Conservation (phyloP, 2,888 invertebrate species). For the Drosophila robusta region DNA sequence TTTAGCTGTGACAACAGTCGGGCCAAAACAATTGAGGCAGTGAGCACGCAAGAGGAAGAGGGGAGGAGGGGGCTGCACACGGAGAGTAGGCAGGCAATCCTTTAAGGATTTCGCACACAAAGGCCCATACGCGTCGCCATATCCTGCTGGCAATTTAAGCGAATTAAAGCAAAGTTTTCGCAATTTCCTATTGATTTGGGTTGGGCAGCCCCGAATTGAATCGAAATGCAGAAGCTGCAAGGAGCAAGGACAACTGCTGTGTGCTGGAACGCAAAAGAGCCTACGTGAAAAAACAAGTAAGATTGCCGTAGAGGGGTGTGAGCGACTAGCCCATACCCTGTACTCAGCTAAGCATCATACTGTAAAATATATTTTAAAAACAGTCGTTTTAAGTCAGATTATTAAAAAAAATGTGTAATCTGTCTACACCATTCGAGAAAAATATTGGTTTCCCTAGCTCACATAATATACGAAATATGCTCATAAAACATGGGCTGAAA, state of each 20-base stretch:
- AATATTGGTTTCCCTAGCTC: no score
- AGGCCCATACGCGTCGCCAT: constrained; percentile 39
- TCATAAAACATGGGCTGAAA: no score
- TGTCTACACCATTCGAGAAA: no score
- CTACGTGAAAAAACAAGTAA: constrained; percentile 2
- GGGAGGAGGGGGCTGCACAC: neutral
- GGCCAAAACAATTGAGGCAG: constrained; percentile 65
- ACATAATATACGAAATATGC: no score
- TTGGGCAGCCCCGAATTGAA: constrained; percentile 40
- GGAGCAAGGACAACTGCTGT: constrained; percentile 62
- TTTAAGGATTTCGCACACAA: constrained; percentile 60
- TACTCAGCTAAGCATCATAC: neutral
- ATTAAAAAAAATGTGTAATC: neutral
- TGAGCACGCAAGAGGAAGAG: neutral
- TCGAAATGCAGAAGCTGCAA: constrained; percentile 20
- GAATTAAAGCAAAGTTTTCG: constrained; percentile 71
- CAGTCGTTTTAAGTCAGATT: no score
- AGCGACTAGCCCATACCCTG: neutral
- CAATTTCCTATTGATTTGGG: constrained; percentile 69
- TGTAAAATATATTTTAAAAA: no score
- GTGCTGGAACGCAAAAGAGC: constrained; percentile 16
- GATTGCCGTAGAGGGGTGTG: neutral
- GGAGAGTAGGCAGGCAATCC: constrained; percentile 43
- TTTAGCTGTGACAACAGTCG: constrained; percentile 76
- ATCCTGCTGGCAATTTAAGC: constrained; percentile 79